Evolutionary conservation across 2,113 vertebrate species (phyloP).

Genomic region (Kryptolebias marmoratus): DNA sequence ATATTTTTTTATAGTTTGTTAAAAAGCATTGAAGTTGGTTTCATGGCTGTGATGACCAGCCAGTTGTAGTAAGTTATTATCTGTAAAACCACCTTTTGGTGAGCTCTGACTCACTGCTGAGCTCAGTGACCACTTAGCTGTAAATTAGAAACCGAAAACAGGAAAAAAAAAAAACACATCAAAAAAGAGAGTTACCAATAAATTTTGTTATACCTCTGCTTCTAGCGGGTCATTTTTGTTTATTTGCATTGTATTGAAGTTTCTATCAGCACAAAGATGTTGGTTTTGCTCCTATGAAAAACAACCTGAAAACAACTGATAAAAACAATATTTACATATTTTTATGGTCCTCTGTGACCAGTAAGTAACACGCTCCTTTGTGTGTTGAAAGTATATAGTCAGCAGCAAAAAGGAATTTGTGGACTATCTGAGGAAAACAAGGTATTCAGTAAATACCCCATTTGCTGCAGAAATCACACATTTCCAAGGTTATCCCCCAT

Average conservation of each 20-base stretch:
- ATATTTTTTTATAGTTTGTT: background rate
- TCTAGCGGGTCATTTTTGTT: constrained; percentile 25
- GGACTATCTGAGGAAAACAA: constrained; percentile 35
- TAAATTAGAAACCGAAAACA: constrained; percentile 4
- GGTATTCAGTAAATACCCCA: constrained; percentile 46
- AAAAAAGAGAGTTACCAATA: constrained; percentile 8
- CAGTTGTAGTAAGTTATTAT: background rate
- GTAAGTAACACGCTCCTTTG: constrained; percentile 35
- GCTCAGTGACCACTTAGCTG: constrained; percentile 31
- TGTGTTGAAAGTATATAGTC: constrained; percentile 44
- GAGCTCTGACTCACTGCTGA: background rate
- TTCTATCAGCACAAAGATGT: constrained; percentile 31
- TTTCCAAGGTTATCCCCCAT: constrained; percentile 30
- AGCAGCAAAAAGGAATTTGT: constrained; percentile 42
- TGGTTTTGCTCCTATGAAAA: constrained; percentile 27
- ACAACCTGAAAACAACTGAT: constrained; percentile 3
- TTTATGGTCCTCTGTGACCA: constrained; percentile 21
- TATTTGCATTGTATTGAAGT: constrained; percentile 20
- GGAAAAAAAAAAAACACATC: background rate
- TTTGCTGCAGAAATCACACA: constrained; percentile 41
- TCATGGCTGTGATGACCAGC: background rate
- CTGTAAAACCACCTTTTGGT: background rate
- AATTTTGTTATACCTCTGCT: constrained; percentile 9
- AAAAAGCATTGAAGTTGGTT: constrained; percentile 8
- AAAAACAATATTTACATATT: constrained; percentile 16